Evolutionary conservation across 1,140 invertebrate species (phyloP).

Genomic region (Zaprionus vittiger): DNA sequence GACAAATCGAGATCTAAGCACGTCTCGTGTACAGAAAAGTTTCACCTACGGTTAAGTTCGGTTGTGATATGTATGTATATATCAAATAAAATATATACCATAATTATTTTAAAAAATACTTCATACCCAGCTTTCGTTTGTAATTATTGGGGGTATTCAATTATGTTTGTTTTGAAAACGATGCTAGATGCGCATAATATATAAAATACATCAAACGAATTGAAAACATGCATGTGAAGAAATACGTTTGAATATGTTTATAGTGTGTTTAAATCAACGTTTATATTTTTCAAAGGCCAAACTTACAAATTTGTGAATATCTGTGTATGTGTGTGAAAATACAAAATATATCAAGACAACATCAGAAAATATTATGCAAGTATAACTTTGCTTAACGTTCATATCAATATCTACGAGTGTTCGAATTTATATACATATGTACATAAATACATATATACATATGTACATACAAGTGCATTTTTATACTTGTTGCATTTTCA

Average conservation of each 20-base stretch:
- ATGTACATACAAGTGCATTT: neutral
- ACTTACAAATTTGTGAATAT: neutral
- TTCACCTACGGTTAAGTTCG: conserved; percentile 61
- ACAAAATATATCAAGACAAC: neutral
- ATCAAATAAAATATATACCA: neutral
- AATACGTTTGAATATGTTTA: neutral
- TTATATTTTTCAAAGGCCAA: neutral
- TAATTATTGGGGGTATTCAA: neutral
- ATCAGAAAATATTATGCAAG: neutral
- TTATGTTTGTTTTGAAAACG: neutral
- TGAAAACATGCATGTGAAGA: conserved; percentile 14
- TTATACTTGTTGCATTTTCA: neutral
- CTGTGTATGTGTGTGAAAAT: neutral
- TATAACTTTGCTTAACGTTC: neutral
- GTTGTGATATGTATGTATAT: conserved; percentile 42
- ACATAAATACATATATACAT: neutral
- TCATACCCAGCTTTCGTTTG: neutral
- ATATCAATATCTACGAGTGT: neutral
- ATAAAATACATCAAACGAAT: neutral
- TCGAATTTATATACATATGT: neutral
- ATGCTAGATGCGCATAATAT: neutral
- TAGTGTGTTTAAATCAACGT: neutral
- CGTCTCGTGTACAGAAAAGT: conserved; percentile 57
- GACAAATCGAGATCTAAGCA: conserved; percentile 57
- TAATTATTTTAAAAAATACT: neutral